Evolutionary conservation across 2,113 vertebrate species (phyloP).

Genomic region (Syngnathus scovelli): DNA sequence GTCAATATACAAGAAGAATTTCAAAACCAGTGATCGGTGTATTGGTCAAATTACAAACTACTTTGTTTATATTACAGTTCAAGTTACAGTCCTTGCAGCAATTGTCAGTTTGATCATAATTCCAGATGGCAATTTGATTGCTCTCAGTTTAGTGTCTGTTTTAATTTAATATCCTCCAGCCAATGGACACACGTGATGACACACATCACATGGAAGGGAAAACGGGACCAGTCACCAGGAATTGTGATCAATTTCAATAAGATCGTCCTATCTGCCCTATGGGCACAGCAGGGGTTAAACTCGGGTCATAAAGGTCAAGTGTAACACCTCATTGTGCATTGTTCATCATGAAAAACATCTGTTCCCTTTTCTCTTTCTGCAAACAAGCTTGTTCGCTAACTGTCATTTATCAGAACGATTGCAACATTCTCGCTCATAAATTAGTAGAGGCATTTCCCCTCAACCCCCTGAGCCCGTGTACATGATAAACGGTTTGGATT

Average conservation of each 20-base stretch:
- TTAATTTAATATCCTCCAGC: slow-evolving; percentile 43
- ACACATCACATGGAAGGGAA: slow-evolving; percentile 22
- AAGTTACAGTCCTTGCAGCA: background rate
- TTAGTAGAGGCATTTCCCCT: background rate
- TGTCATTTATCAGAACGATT: background rate
- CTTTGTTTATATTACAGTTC: slow-evolving; percentile 1
- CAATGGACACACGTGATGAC: background rate
- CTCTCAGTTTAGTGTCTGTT: slow-evolving; percentile 33
- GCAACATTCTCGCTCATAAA: background rate
- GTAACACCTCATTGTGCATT: background rate
- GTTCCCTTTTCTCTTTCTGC: background rate
- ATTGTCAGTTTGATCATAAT: slow-evolving; percentile 38
- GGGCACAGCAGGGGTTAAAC: slow-evolving; percentile 20
- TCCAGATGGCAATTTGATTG: slow-evolving; percentile 53
- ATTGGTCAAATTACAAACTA: background rate
- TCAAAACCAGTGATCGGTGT: background rate
- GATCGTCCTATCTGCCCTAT: slow-evolving; percentile 20
- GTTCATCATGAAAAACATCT: slow-evolving; percentile 5
- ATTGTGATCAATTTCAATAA: slow-evolving; percentile 30
- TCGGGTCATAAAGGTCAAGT: slow-evolving; percentile 37
- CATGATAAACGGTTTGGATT: slow-evolving; percentile 2
- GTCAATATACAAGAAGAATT: background rate
- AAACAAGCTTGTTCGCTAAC: background rate
- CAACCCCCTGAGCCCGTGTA: background rate
- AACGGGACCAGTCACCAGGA: slow-evolving; percentile 40